Evolutionary conservation across 2,797 vertebrate species (phyloP).

Genomic region (Falco concolor): DNA sequence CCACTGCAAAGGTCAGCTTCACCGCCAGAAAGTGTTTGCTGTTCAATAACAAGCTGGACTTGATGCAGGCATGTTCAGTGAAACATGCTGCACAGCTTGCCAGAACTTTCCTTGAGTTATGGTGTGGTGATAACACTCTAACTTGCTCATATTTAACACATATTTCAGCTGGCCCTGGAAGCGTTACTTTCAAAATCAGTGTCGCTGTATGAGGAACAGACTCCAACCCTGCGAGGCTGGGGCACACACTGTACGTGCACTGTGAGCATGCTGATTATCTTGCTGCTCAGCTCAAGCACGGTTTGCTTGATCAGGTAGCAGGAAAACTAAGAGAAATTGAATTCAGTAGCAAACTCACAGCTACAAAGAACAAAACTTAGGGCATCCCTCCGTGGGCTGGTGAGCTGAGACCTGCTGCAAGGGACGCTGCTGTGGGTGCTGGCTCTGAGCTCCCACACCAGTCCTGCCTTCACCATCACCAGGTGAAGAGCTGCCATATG

Average conservation of each 20-base stretch:
- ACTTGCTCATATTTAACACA: neutral
- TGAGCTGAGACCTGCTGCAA: neutral
- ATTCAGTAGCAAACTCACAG: slow-evolving; percentile 23
- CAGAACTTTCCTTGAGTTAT: neutral
- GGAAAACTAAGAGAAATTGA: slow-evolving; percentile 19
- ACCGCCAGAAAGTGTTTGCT: neutral
- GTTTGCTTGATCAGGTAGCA: slow-evolving; percentile 33
- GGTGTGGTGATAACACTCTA: neutral
- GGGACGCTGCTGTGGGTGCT: neutral
- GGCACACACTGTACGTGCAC: rapidly evolving
- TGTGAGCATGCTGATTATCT: neutral
- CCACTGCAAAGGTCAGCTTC: neutral
- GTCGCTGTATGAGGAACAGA: neutral
- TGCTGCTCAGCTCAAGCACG: neutral
- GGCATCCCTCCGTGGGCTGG: neutral
- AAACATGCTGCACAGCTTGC: neutral
- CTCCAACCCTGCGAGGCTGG: neutral
- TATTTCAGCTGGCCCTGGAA: neutral
- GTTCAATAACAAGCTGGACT: neutral
- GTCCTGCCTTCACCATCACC: rapidly evolving
- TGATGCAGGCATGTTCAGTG: neutral
- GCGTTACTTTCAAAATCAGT: neutral
- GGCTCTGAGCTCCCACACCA: neutral
- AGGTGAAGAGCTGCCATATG: rapidly evolving
- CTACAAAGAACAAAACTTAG: neutral